phyloP scores from a whole-genome alignment of 1,140 invertebrate genomes.

The Drosophila equinoxialis region DNA sequence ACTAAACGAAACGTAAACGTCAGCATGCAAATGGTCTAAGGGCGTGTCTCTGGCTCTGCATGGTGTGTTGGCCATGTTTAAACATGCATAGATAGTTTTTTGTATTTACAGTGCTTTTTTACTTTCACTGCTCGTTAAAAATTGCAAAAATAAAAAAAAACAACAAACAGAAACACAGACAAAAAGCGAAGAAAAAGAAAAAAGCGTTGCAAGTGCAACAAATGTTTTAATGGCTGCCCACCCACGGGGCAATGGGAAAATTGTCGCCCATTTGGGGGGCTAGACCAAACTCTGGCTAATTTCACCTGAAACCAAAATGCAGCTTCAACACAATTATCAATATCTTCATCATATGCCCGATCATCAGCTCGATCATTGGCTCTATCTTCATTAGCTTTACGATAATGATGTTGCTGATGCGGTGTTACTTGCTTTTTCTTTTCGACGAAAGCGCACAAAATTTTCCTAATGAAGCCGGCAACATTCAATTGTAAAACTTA shows the following conservation, averaged over 20 bases:
- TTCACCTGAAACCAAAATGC: constrained; percentile 49
- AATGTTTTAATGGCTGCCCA: constrained; percentile 49
- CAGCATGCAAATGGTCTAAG: constrained; percentile 57
- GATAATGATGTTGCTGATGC: constrained; percentile 21
- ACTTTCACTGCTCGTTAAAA: constrained; percentile 58
- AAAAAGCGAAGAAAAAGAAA: constrained; percentile 39
- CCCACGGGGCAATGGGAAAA: constrained; percentile 39
- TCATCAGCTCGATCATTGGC: not conserved
- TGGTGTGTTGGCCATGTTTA: constrained; percentile 48
- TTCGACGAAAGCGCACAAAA: constrained; percentile 67
- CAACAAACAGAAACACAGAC: constrained; percentile 7
- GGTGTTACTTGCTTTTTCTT: constrained; percentile 37
- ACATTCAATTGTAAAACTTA: constrained; percentile 49
- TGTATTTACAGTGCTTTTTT: constrained; percentile 45
- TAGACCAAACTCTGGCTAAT: constrained; percentile 5
- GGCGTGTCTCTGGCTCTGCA: constrained; percentile 39
- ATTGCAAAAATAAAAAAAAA: constrained; percentile 13
- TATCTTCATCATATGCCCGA: constrained; percentile 50
- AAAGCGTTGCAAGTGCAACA: constrained; percentile 45
- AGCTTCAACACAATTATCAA: constrained; percentile 65
- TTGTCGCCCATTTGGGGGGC: constrained; percentile 16
- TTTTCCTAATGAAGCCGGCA: constrained; percentile 71
- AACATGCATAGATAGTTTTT: constrained; percentile 58
- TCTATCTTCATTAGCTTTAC: not conserved
- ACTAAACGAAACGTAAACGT: constrained; percentile 13